Base-by-base conservation (phyloP, 2,888 invertebrate genomes). In the Subacronicta megacephala region DNA sequence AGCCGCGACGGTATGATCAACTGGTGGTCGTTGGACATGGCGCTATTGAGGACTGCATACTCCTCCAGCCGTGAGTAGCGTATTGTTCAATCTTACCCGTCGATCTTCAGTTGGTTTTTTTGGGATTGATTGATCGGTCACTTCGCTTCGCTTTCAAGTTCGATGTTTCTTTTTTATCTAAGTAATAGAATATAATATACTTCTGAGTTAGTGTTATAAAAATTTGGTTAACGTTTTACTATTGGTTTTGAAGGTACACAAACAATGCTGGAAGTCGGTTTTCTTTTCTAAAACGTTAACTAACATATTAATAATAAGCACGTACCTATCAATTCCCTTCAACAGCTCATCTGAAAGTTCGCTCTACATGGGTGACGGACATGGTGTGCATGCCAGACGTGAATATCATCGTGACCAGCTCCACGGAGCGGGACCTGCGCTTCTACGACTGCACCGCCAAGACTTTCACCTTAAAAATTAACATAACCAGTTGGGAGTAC, bases 401-500 rank as follows among this genome's bases (percentile, higher is more conserved):
- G 46, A 96, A 96, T 84, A 96, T 97, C 75, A 92, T 98, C 15
- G 97, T 97, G 62, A 96, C 97, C 10, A 95, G 97, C 56, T 97
- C 97, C 13, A 96, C 97, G 0, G 97, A 97, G 87, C 91, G 97
- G 13, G 97, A 97, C 81, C 88, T 98, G 40, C 95, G 96, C 67
- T 97, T 98, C 87, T 98, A 98, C 81, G 97, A 98, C 83, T 96
- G 96, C 41, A 96, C 96, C 16, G 97, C 96, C 6, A 95, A 95
- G 56, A 96, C 96, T 52, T 97, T 97, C 84, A 95, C 96, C 36
- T 90, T 97, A 38, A 95, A 97, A 73, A 95, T 97, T 52, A 94
- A 96, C 68, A 96, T 98, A 64, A 95, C 95, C 0, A 96, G 96
- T 58, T 94, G 97, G 84, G 95, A 96, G 42, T 91, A 95, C 67